Conservation (phyloP, 2,888 invertebrate species). For the Drosophila macrothrix region DNA sequence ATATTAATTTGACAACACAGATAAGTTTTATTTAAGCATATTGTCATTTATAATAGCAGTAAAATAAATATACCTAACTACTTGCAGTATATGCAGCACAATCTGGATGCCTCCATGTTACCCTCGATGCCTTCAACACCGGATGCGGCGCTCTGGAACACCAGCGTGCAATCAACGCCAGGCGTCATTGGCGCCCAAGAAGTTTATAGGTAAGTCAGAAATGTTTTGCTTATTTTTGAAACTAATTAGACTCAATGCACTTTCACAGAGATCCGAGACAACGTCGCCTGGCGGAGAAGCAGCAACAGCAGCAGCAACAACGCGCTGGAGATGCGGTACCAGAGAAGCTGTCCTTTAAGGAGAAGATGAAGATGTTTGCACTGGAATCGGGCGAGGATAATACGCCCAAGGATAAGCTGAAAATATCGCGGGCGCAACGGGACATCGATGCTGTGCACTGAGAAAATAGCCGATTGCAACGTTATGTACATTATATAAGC, state of each 20-base stretch:
- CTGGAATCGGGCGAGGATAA: conserved; percentile 97
- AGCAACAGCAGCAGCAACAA: conserved; percentile 88
- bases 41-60: not conserved
- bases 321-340: conserved; percentile 87
- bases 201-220: conserved; percentile 91
- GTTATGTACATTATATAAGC: conserved; percentile 52
- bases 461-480: conserved; percentile 68
- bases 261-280: conserved; percentile 93
- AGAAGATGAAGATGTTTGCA: conserved; percentile 99
- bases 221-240: not conserved
- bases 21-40: not conserved
- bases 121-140: conserved; percentile 90
- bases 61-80: conserved; percentile 12
- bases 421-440: conserved; percentile 97
- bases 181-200: conserved; percentile 99
- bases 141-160: conserved; percentile 85
- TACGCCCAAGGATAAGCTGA: conserved; percentile 97
- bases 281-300: conserved; percentile 94
- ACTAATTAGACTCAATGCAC: not conserved
- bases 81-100: conserved; percentile 83
- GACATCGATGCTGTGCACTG: conserved; percentile 93
- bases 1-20: not conserved
- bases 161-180: conserved; percentile 89
- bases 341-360: conserved; percentile 97
- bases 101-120: conserved; percentile 92